Conservation (phyloP, 2,113 vertebrate species). For the Coptodon bakossiorum region DNA sequence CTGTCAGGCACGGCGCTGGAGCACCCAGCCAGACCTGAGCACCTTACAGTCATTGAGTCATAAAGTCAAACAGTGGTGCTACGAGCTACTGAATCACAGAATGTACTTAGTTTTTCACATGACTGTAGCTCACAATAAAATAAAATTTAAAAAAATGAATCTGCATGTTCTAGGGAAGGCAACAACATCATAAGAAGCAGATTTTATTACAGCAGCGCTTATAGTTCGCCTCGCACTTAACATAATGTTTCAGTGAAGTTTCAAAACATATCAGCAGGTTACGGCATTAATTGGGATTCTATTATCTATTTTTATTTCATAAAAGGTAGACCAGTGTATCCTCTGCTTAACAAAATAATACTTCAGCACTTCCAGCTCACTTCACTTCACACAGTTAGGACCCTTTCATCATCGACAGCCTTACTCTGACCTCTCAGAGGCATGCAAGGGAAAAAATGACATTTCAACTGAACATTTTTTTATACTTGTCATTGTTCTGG, state of each 20-base stretch:
- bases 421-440: not conserved
- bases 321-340: not conserved
- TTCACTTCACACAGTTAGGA: not conserved
- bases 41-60: not conserved
- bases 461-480: not conserved
- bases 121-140: not conserved
- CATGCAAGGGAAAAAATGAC: not conserved
- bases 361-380: not conserved
- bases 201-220: not conserved
- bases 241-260: not conserved
- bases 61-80: not conserved
- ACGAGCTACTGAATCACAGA: not conserved
- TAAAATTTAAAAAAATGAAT: not conserved
- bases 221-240: not conserved
- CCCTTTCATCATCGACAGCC: not conserved
- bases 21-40: not conserved
- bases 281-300: not conserved
- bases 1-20: not conserved
- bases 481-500: not conserved
- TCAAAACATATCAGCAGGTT: not conserved
- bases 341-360: not conserved
- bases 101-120: not conserved
- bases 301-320: not conserved
- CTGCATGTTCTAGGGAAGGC: not conserved
- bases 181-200: not conserved